Evolutionary conservation across 2,888 invertebrate genomes (phyloP).

Genomic region (Drosophila atroscutellata): DNA sequence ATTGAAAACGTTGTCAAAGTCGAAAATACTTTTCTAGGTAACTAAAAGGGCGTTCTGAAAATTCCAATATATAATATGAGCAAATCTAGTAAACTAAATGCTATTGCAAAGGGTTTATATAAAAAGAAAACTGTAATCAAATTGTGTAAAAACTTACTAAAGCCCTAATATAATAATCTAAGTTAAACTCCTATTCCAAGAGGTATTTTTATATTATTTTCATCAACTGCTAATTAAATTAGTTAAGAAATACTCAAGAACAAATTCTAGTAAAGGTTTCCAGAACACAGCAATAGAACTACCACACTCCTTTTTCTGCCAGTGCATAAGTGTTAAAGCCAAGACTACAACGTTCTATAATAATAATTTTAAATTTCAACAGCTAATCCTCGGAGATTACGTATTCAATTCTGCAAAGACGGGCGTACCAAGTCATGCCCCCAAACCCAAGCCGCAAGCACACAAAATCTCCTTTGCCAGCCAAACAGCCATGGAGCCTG

Average conservation of each 20-base stretch:
- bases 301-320: neutral
- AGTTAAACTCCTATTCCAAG: no score
- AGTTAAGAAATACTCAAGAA: no score
- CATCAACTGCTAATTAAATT: no score
- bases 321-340: slow-evolving; percentile 23
- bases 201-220: no score
- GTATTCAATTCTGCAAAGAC: slow-evolving; percentile 66
- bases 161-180: no score
- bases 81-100: neutral
- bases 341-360: slow-evolving; percentile 33
- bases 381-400: slow-evolving; percentile 71
- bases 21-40: neutral
- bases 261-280: neutral
- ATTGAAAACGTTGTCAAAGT: neutral
- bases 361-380: slow-evolving; percentile 63
- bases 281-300: neutral
- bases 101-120: neutral
- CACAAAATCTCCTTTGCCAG: neutral
- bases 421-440: neutral
- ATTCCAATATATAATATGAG: neutral
- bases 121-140: neutral
- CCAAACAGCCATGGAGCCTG: slow-evolving; percentile 4
- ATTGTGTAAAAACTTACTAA: neutral
- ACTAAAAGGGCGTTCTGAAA: neutral
- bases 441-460: neutral